phyloP scores from a whole-genome alignment of 2,797 vertebrate genomes.

The Platalea minor region DNA sequence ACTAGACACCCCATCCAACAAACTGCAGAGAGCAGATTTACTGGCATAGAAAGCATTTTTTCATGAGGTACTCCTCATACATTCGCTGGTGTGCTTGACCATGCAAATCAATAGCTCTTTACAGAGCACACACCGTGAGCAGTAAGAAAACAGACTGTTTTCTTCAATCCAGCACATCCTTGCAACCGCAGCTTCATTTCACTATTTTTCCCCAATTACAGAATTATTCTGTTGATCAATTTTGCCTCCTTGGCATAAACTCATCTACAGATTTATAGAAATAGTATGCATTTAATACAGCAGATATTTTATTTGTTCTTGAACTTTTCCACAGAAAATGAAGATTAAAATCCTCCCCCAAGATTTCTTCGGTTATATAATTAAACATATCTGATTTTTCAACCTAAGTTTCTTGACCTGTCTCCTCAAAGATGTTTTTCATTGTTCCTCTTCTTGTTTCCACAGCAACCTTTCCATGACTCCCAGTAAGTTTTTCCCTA shows the following conservation, averaged over 20 bases:
- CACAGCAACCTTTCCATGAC: not conserved
- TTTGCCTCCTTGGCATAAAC: not conserved
- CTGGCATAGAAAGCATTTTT: not conserved
- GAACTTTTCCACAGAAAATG: not conserved
- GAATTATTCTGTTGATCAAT: not conserved
- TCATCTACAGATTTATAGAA: not conserved
- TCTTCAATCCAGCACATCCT: not conserved
- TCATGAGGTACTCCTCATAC: not conserved
- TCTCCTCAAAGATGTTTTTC: not conserved
- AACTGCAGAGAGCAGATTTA: not conserved
- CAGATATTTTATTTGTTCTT: not conserved
- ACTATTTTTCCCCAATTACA: not conserved
- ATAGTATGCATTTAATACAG: not conserved
- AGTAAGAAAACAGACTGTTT: not conserved
- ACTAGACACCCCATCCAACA: not conserved
- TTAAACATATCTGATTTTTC: not conserved
- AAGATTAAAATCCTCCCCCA: not conserved
- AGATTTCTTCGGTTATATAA: not conserved
- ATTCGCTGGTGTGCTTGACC: not conserved
- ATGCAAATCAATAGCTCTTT: not conserved
- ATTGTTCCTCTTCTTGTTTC: not conserved
- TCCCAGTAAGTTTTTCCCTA: not conserved
- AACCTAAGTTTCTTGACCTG: not conserved
- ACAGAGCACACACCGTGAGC: not conserved
- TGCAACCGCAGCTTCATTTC: not conserved